Evolutionary conservation across 2,888 invertebrate species (phyloP), one percentile per base, ranked within the genome.

Genomic region (Ethmia dodecea): DNA sequence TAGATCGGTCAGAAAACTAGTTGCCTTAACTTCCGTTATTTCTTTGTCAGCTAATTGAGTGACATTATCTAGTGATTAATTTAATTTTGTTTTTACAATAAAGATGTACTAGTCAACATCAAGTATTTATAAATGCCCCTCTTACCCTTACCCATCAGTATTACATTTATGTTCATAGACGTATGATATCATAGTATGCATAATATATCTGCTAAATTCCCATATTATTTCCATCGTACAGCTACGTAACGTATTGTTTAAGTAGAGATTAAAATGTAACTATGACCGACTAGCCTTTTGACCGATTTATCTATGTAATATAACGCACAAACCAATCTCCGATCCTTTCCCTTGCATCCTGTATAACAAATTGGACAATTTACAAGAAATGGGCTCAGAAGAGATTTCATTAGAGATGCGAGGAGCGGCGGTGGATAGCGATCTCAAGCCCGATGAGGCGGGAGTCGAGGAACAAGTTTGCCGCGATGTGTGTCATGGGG

Each of bases 31-130:
- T 45, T 40, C 50, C 33, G 31, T 43, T 44, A 31, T 38, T 35
- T 41, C 50, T 57, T 62, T 77, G 70, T 79, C 70, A 71, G 60
- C 53, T 71, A 59, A 61, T 68, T 57, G 62, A 78, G 86, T 86
- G 86, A 86, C 86, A 86, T 86, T 73, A 80, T 86, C 86, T 86
- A 84, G 81, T 73, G 40, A 68, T 84, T 86, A 86, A 84, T 86
- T 86, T 86, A 80, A 80, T 81, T 76, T 69, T 49, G 47, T 64
- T 65, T 58, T 70, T 60, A 51, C 52, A 72, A 74, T 74, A 77
- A 80, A 75, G 60, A 63, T 76, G 67, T 76, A 77, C 83, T 84
- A 86, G 86, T 84, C 86, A 83, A 66, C 56, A 57, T 64, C 46
- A 62, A 60, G 64, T 76, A 78, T 77, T 74, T 78, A 78, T 62